Percentiles rank a stretch among this genome's conserved stretches.
Evolutionary conservation across 2,888 invertebrate genomes (phyloP).

Genomic region (Apeira syringaria): DNA sequence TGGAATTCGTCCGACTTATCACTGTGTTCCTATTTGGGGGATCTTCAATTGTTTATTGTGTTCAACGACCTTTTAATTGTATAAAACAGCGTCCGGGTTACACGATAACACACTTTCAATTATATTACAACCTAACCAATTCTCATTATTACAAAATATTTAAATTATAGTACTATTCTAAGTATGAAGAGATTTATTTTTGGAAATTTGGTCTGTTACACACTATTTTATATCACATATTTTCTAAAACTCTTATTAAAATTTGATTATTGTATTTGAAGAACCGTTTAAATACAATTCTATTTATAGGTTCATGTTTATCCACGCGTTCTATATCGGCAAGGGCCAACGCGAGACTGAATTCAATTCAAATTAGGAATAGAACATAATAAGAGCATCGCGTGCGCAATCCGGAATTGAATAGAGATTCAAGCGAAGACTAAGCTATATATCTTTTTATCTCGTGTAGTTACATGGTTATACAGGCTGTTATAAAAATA

Average conservation of each 20-base stretch:
- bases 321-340: conserved; percentile 11
- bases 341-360: conserved; percentile 24
- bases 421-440: conserved; percentile 19
- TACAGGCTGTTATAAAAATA: background rate
- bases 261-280: too few species aligned
- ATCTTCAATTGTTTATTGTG: background rate
- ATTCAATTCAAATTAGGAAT: conserved; percentile 7
- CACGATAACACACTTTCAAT: too few species aligned
- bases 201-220: background rate
- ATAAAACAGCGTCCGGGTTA: too few species aligned
- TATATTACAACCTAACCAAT: too few species aligned
- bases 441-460: conserved; percentile 14
- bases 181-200: background rate
- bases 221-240: background rate
- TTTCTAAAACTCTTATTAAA: too few species aligned
- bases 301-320: background rate
- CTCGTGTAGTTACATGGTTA: background rate
- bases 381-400: conserved; percentile 13
- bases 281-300: background rate
- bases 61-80: background rate
- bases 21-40: background rate
- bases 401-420: conserved; percentile 21
- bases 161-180: background rate
- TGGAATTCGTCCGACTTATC: background rate
- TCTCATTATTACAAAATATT: too few species aligned